Conservation (phyloP, 2,113 vertebrate species). For the Tragelaphus scriptus region DNA sequence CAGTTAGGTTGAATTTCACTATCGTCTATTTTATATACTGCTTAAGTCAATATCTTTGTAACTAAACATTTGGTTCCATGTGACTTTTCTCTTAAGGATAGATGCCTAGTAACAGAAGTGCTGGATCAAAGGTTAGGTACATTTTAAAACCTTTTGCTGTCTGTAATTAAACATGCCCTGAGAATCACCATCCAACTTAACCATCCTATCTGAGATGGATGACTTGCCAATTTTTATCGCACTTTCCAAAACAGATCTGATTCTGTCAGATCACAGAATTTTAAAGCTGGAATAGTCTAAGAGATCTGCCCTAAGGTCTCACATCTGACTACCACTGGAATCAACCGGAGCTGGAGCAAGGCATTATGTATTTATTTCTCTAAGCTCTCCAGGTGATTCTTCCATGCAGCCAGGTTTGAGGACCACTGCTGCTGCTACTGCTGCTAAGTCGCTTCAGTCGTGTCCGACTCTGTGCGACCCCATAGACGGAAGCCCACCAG, state of each 20-base stretch:
- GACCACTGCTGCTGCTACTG: background rate
- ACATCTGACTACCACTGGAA: background rate
- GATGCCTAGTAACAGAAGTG: background rate
- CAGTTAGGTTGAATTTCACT: background rate
- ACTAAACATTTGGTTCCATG: background rate
- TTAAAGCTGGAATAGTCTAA: background rate
- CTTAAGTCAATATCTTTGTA: background rate
- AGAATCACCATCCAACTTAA: background rate
- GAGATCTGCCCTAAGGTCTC: background rate
- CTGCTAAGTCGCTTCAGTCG: rapidly evolving
- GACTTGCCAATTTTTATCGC: background rate
- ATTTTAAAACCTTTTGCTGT: background rate
- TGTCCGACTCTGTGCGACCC: background rate
- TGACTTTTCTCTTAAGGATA: background rate
- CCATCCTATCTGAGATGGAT: background rate
- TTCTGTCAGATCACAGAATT: background rate
- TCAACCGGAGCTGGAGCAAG: background rate
- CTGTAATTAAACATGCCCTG: background rate
- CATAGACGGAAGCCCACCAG: background rate
- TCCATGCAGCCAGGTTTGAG: background rate
- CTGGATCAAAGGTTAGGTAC: background rate
- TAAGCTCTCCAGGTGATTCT: no score
- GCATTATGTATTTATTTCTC: rapidly evolving
- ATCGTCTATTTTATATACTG: background rate
- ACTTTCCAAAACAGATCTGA: background rate